Conservation (phyloP, 2,113 vertebrate genomes). For the Murina feae region DNA sequence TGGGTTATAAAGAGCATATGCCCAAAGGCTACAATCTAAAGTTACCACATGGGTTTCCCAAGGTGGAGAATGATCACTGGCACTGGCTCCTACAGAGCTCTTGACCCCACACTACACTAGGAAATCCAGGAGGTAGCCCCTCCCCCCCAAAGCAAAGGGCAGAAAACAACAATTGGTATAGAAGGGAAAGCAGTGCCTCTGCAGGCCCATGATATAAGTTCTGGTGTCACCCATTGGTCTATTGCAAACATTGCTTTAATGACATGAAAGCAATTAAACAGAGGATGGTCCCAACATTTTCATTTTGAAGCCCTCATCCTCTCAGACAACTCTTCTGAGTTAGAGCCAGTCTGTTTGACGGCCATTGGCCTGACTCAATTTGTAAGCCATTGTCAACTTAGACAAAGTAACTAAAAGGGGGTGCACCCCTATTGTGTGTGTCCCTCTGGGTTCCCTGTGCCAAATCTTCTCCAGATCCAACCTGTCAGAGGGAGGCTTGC, state of each 20-base stretch:
- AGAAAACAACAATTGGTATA: accelerated
- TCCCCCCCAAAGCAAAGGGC: accelerated
- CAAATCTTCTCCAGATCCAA: constrained; percentile 27
- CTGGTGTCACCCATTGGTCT: accelerated
- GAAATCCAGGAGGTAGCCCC: accelerated
- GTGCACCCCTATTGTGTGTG: neutral
- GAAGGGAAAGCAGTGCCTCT: accelerated
- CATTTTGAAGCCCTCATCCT: accelerated
- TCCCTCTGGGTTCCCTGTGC: constrained; percentile 36
- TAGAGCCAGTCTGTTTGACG: neutral
- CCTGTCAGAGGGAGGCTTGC: constrained; percentile 68
- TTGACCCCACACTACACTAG: accelerated
- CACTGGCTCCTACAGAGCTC: accelerated
- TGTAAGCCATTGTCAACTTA: neutral
- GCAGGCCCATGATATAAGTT: accelerated
- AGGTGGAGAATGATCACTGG: neutral
- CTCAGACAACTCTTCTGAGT: neutral
- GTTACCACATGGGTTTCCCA: accelerated
- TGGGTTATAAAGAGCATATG: no score
- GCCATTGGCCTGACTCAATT: neutral
- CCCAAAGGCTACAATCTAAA: no score
- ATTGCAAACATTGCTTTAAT: neutral
- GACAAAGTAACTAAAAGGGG: neutral
- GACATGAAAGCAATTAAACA: neutral
- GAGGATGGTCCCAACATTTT: accelerated